phyloP scores from a whole-genome alignment of 2,888 invertebrate species.

The Sisyra nigra region DNA sequence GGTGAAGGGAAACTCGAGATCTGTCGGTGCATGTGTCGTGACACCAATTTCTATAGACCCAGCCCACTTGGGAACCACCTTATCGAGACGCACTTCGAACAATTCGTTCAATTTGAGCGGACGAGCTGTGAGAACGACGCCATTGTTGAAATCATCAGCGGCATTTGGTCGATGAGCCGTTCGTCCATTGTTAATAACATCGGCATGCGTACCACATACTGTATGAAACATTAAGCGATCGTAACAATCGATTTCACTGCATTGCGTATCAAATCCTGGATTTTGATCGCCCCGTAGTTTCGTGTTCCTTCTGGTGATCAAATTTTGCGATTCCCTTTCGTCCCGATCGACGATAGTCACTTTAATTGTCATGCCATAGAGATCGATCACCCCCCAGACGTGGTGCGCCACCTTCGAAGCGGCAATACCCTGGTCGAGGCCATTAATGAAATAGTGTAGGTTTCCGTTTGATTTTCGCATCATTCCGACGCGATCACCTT shows the following conservation, averaged over 20 bases:
- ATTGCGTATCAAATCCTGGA: slow-evolving; percentile 26
- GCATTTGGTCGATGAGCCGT: slow-evolving; percentile 89
- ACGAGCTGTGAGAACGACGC: slow-evolving; percentile 77
- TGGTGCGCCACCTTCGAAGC: slow-evolving; percentile 62
- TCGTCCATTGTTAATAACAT: slow-evolving; percentile 77
- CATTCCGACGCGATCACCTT: slow-evolving; percentile 87
- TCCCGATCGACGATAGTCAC: slow-evolving; percentile 73
- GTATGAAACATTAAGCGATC: slow-evolving; percentile 78
- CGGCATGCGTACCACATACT: slow-evolving; percentile 83
- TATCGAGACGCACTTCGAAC: slow-evolving; percentile 82
- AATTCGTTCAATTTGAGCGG: slow-evolving; percentile 74
- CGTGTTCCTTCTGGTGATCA: slow-evolving; percentile 51
- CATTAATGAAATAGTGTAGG: slow-evolving; percentile 86
- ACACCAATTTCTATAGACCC: slow-evolving; percentile 90
- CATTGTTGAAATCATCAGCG: slow-evolving; percentile 86
- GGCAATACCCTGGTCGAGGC: slow-evolving; percentile 83
- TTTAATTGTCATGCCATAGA: slow-evolving; percentile 89
- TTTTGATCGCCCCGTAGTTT: slow-evolving; percentile 31
- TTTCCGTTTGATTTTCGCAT: slow-evolving; percentile 71
- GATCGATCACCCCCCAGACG: slow-evolving; percentile 88
- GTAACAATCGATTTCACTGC: slow-evolving; percentile 29
- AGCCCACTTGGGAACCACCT: slow-evolving; percentile 83
- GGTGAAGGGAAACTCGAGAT: slow-evolving; percentile 79
- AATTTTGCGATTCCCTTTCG: slow-evolving; percentile 58
- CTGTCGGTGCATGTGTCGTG: slow-evolving; percentile 77